Conservation (phyloP, 1,140 invertebrate genomes). For the Mya arenaria region DNA sequence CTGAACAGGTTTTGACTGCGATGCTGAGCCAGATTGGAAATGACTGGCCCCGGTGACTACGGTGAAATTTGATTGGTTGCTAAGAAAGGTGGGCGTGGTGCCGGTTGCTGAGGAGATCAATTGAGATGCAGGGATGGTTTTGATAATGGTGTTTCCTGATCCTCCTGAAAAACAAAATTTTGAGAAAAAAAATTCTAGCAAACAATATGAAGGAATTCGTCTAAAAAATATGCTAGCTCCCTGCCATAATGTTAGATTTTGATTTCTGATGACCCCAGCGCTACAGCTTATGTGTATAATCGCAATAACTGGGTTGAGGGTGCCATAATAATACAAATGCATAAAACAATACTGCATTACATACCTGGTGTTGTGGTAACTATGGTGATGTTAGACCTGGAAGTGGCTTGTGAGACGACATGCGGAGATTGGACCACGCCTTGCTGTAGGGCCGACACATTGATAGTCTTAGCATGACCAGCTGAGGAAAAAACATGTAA, state of each 20-base stretch:
- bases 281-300: no score
- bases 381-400: constrained; percentile 72
- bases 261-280: no score
- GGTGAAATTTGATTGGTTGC: constrained; percentile 67
- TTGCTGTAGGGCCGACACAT: constrained; percentile 62
- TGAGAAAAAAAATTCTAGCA: no score
- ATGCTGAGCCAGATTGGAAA: not conserved
- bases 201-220: no score
- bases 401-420: constrained; percentile 47
- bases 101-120: constrained; percentile 44
- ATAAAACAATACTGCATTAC: not conserved
- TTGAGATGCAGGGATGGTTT: constrained; percentile 64
- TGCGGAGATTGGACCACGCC: constrained; percentile 37
- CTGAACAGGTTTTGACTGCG: constrained; percentile 65
- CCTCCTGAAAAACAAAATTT: constrained; percentile 29
- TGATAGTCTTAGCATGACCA: constrained; percentile 66
- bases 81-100: constrained; percentile 62
- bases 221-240: no score
- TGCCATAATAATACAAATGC: not conserved
- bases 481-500: constrained; percentile 41
- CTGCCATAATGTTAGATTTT: no score
- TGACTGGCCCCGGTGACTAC: constrained; percentile 48
- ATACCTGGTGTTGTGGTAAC: constrained; percentile 60
- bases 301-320: no score
- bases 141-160: constrained; percentile 53